Conservation (phyloP, 1,140 invertebrate species). For the Potamilus streckersoni region DNA sequence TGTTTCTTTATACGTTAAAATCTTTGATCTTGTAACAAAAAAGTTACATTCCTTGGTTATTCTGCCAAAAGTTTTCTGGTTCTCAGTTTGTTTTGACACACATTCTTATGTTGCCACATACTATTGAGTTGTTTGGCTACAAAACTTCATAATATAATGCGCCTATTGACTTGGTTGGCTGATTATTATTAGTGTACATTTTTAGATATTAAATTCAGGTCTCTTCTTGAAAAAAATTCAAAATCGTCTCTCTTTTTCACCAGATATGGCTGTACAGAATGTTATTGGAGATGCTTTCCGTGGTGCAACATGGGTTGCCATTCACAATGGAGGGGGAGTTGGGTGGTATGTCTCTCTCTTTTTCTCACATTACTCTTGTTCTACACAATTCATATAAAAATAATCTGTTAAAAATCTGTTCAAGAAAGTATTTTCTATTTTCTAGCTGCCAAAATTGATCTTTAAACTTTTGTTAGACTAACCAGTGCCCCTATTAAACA, state of each 20-base stretch:
- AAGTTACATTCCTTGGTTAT: too few relatives aligned
- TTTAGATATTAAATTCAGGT: background rate
- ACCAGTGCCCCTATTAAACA: too few relatives aligned
- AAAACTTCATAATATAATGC: too few relatives aligned
- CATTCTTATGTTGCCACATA: too few relatives aligned
- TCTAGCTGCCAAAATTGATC: background rate
- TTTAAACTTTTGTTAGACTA: background rate
- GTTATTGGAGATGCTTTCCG: conserved; percentile 77
- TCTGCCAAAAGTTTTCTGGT: too few relatives aligned
- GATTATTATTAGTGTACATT: background rate
- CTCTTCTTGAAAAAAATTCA: background rate
- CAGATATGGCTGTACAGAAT: conserved; percentile 80
- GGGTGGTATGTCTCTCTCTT: conserved; percentile 72
- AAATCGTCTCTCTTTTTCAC: conserved; percentile 16
- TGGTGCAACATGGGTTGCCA: conserved; percentile 78
- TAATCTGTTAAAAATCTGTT: background rate
- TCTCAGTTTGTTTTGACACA: too few relatives aligned
- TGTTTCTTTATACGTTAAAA: too few relatives aligned
- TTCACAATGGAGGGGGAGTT: conserved; percentile 79
- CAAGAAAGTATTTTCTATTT: background rate
- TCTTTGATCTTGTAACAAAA: too few relatives aligned
- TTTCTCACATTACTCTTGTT: background rate
- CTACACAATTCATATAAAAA: background rate
- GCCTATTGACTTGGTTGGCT: too few relatives aligned
- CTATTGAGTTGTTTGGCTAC: too few relatives aligned